phyloP scores from a whole-genome alignment of 2,888 invertebrate genomes.

The Amorpha juglandis region DNA sequence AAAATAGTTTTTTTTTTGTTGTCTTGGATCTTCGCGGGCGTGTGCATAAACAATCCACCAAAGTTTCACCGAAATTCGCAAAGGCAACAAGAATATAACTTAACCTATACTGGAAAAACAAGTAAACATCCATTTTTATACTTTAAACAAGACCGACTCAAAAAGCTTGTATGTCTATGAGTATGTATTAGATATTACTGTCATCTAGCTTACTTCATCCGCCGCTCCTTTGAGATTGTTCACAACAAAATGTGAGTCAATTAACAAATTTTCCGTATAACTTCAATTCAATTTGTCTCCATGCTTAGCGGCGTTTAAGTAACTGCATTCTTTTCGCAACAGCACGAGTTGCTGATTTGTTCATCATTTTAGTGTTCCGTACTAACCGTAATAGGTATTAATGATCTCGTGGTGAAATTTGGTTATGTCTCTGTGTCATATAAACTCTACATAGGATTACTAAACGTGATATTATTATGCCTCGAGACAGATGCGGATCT shows the following conservation, averaged over 20 bases:
- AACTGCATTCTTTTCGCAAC: constrained; percentile 14
- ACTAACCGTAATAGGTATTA: not conserved
- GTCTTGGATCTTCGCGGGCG: no score
- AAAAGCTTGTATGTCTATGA: no score
- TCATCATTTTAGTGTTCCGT: constrained; percentile 17
- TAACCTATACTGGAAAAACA: no score
- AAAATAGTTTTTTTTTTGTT: no score
- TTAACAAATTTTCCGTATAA: constrained; percentile 17
- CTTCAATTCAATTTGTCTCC: constrained; percentile 20
- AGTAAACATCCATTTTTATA: no score
- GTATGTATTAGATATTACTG: no score
- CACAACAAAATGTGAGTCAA: not conserved
- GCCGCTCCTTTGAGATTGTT: not conserved
- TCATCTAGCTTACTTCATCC: no score
- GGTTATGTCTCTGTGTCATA: not conserved
- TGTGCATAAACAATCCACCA: no score
- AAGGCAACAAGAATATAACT: no score
- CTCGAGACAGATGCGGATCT: no score
- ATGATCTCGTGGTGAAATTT: constrained; percentile 1
- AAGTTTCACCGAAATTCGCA: no score
- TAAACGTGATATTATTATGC: not conserved
- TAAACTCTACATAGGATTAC: not conserved
- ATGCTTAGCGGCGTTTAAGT: constrained; percentile 2
- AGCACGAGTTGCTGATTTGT: constrained; percentile 7
- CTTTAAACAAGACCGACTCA: no score